Evolutionary conservation across 2,797 vertebrate species (phyloP).

Genomic region (Momotus momota): DNA sequence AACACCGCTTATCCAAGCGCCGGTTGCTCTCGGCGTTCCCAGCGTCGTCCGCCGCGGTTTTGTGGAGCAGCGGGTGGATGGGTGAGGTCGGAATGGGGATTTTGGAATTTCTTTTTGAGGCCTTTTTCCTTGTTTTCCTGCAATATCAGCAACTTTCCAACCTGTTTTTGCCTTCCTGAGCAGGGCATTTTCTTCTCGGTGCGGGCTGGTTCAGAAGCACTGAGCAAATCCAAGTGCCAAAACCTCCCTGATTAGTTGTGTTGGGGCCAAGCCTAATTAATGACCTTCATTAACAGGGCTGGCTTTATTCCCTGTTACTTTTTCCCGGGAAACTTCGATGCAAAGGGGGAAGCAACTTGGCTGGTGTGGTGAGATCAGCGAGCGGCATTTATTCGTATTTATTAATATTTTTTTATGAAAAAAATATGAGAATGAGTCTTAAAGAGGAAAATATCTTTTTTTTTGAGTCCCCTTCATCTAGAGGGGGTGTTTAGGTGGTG

Average conservation of each 20-base stretch:
- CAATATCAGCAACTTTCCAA: not conserved
- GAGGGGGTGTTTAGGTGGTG: not conserved
- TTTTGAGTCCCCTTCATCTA: no score
- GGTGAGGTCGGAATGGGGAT: not conserved
- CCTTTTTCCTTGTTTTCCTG: not conserved
- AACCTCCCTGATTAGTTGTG: slow-evolving; percentile 22
- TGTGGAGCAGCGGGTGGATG: accelerated
- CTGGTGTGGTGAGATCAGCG: accelerated
- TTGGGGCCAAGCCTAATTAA: slow-evolving; percentile 62
- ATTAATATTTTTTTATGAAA: not conserved
- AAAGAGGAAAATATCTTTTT: not conserved
- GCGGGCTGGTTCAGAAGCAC: not conserved
- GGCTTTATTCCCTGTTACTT: slow-evolving; percentile 38
- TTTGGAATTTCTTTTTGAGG: not conserved
- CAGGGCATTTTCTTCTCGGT: accelerated
- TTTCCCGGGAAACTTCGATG: not conserved
- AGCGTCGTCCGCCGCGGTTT: accelerated
- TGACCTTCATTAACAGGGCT: slow-evolving; percentile 31
- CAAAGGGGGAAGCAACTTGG: not conserved
- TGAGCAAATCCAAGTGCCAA: not conserved
- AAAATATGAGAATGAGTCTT: not conserved
- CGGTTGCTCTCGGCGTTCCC: accelerated
- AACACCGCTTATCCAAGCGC: accelerated
- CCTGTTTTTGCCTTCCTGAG: not conserved
- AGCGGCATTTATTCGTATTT: not conserved